A percentile compares a stretch with the other conserved stretches of the same genome.
Evolutionary conservation across 2,113 vertebrate species (phyloP).

Genomic region (Puntigrus tetrazona): DNA sequence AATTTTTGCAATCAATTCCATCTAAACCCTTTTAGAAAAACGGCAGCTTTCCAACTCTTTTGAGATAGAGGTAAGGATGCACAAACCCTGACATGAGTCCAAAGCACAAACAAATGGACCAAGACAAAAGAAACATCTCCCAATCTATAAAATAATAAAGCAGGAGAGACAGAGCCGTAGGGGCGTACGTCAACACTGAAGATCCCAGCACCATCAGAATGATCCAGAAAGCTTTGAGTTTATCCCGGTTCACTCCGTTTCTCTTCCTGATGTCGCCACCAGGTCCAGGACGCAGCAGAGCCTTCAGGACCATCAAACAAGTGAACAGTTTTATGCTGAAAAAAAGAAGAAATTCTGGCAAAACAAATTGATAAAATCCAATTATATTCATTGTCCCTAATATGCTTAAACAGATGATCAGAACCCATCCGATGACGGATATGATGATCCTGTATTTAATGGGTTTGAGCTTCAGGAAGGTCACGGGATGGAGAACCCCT

Average conservation of each 20-base stretch:
- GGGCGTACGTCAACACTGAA: constrained; percentile 18
- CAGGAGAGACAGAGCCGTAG: not conserved
- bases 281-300: constrained; percentile 21
- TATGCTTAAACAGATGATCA: not conserved
- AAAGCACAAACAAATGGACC: not conserved
- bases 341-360: not conserved
- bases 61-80: constrained; percentile 39
- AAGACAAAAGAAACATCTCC: not conserved
- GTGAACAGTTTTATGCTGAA: constrained; percentile 22
- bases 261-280: not conserved
- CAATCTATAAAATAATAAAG: constrained; percentile 17
- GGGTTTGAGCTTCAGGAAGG: constrained; percentile 43
- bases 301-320: constrained; percentile 41
- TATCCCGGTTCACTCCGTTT: not conserved
- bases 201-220: constrained; percentile 22
- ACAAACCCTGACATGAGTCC: not conserved
- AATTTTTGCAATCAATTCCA: not conserved
- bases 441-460: constrained; percentile 9
- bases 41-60: constrained; percentile 23
- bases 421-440: constrained; percentile 17
- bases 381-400: not conserved
- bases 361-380: not conserved
- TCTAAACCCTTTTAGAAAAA: not conserved
- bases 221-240: constrained; percentile 43
- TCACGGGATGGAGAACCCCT: constrained; percentile 33